Evolutionary conservation across 2,797 vertebrate genomes (phyloP), one percentile per base, ranked within the genome.

Genomic region (Trematomus bernacchii): DNA sequence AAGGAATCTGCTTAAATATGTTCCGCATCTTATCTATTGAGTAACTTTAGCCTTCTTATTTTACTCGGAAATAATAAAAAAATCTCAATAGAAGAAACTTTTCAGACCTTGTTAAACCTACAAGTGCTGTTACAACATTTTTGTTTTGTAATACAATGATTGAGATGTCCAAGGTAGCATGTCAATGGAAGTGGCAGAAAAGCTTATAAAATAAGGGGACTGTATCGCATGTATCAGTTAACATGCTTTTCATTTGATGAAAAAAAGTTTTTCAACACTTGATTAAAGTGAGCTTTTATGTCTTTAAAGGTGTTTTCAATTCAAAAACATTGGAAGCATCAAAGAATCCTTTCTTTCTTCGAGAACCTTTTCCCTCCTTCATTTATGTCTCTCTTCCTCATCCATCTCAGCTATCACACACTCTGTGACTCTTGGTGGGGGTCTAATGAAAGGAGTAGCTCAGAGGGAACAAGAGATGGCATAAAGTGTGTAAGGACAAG

Each of bases 81-180:
- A 37, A 37, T 37, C 33, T 66, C n/a, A 52, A 48, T 62, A 68
- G 33, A 71, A 67, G 30, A 2, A 59, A 30, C 53, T 57, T 73
- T 59, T 3, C 27, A 71, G 68, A 71, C 77, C 74, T 86, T 72
- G 62, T 69, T 42, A 59, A 73, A 69, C 14, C 23, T 55, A 6
- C n/a, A 66, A 59, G 54, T 70, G 73, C 48, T 70, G 27, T 33
- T 13, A 14, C 10, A 59, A 33, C 54, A 13, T 71, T 57, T 65
- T 2, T 54, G 15, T 0, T 73, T 75, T 72, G 66, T 57, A 73
- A 73, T 64, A 63, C 30, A 51, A 55, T 71, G 11, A 57, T 48
- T 64, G 11, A 78, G 43, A 63, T 21, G 12, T 61, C 18, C 68
- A 84, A 87, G 76, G 62, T 23, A 54, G 50, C 51, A 18, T 54